These are phyloP conservation scores for Trigoniulus corallinus DNA, from an alignment of 1,140 invertebrate genomes.

Conservation along the genomic window DNA sequence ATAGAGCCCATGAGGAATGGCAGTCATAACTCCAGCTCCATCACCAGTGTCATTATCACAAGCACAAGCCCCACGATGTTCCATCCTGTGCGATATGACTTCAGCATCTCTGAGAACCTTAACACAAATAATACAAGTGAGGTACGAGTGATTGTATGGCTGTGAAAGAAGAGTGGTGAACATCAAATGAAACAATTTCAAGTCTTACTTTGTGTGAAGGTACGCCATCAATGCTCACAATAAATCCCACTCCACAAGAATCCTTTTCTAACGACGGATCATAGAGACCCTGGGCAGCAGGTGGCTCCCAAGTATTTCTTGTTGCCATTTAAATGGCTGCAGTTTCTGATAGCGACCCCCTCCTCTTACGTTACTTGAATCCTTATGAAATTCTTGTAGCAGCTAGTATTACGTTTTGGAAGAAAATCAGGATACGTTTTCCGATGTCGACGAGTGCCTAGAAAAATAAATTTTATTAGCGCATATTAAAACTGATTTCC, in stretches of 20 bases:
- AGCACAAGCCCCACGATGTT: constrained; percentile 93
- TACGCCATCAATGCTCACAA: constrained; percentile 91
- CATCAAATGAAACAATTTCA: constrained; percentile 3
- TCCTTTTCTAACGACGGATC: constrained; percentile 85
- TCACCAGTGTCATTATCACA: constrained; percentile 99
- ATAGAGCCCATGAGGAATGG: constrained; percentile 91
- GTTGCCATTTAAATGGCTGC: too few species aligned
- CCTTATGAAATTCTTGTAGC: too few species aligned
- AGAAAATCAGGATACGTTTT: too few species aligned
- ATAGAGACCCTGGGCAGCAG: constrained; percentile 65
- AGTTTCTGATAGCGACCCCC: too few species aligned
- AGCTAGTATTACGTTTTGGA: too few species aligned
- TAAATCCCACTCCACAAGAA: constrained; percentile 96
- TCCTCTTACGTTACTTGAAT: too few species aligned
- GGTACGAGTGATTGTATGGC: background rate
- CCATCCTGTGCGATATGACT: constrained; percentile 85
- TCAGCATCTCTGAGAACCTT: constrained; percentile 90
- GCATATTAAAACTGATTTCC: too few species aligned
- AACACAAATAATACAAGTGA: constrained; percentile 19
- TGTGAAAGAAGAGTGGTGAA: background rate
- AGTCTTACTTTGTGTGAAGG: constrained; percentile 67
- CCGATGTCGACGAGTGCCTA: too few species aligned
- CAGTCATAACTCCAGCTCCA: constrained; percentile 88
- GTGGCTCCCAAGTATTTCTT: constrained; percentile 25
- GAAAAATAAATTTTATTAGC: too few species aligned